These are phyloP conservation scores for Heliconius hermathena DNA, from an alignment of 1,140 invertebrate species.

Conservation along the genomic window DNA sequence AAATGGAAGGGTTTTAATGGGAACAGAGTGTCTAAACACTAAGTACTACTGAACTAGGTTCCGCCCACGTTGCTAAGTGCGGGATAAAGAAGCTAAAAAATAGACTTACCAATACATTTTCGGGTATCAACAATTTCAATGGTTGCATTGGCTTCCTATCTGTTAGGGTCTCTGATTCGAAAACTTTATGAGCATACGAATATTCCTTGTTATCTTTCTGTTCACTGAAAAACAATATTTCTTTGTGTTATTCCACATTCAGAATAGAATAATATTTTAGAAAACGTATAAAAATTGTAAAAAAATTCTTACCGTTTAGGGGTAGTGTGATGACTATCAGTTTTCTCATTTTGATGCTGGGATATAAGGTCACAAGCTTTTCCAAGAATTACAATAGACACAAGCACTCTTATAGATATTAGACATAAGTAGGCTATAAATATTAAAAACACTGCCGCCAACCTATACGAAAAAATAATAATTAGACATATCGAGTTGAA, in stretches of 20 bases:
- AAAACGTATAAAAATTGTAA: background rate
- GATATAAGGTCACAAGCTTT: slow-evolving; percentile 93
- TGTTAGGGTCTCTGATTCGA: slow-evolving; percentile 50
- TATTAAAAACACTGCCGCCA: slow-evolving; percentile 87
- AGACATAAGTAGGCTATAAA: slow-evolving; percentile 91
- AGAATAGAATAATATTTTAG: too few species aligned
- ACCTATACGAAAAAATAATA: slow-evolving; percentile 54
- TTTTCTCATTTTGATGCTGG: slow-evolving; percentile 86
- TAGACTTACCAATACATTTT: slow-evolving; percentile 58
- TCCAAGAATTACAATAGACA: slow-evolving; percentile 93
- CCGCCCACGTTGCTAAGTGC: background rate
- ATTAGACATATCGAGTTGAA: too few species aligned
- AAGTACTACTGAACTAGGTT: too few species aligned
- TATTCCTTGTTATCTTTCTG: slow-evolving; percentile 65
- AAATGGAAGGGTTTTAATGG: too few species aligned
- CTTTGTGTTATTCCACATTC: too few species aligned
- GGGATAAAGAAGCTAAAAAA: background rate
- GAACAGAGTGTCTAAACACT: background rate
- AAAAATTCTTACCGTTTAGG: slow-evolving; percentile 71
- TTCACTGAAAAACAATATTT: slow-evolving; percentile 50
- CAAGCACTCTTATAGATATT: slow-evolving; percentile 90
- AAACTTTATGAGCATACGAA: slow-evolving; percentile 47
- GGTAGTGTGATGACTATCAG: slow-evolving; percentile 68
- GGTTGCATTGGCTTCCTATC: slow-evolving; percentile 57
- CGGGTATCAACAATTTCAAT: slow-evolving; percentile 65